phyloP scores from a whole-genome alignment of 2,113 vertebrate genomes.

The Mobula birostris region DNA sequence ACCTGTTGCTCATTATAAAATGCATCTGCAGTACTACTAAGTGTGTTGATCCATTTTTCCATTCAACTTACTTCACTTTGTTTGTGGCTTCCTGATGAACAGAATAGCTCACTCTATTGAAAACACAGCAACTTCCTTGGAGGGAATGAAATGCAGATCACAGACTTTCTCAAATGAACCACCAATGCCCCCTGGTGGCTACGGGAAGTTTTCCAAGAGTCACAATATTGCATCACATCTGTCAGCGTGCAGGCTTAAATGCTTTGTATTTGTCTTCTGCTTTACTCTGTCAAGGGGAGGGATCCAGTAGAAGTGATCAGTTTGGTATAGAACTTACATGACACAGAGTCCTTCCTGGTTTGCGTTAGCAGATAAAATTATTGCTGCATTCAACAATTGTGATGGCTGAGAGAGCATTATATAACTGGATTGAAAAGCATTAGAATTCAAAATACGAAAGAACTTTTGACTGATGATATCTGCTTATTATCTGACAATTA shows the following conservation, averaged over 20 bases:
- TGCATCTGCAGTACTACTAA: slow-evolving; percentile 19
- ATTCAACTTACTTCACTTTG: background rate
- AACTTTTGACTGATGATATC: background rate
- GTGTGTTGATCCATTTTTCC: slow-evolving; percentile 21
- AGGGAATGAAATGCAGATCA: background rate
- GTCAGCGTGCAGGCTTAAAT: background rate
- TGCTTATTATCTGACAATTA: background rate
- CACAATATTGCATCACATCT: background rate
- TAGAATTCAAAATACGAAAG: background rate
- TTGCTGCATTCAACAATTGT: background rate
- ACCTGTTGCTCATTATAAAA: slow-evolving; percentile 37
- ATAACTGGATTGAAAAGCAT: background rate
- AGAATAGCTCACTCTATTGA: background rate
- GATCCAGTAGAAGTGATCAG: background rate
- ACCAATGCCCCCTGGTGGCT: slow-evolving; percentile 12
- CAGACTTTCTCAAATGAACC: background rate
- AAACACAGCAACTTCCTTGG: background rate
- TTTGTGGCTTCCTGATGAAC: slow-evolving; percentile 7
- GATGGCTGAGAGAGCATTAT: background rate
- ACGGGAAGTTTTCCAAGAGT: background rate
- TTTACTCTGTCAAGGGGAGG: background rate
- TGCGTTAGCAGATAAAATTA: background rate
- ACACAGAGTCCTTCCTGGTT: background rate
- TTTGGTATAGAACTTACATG: background rate
- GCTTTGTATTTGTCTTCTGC: background rate